These are phyloP conservation scores for Luperina nickerlii DNA, from an alignment of 2,888 invertebrate species.

Conservation along the genomic window DNA sequence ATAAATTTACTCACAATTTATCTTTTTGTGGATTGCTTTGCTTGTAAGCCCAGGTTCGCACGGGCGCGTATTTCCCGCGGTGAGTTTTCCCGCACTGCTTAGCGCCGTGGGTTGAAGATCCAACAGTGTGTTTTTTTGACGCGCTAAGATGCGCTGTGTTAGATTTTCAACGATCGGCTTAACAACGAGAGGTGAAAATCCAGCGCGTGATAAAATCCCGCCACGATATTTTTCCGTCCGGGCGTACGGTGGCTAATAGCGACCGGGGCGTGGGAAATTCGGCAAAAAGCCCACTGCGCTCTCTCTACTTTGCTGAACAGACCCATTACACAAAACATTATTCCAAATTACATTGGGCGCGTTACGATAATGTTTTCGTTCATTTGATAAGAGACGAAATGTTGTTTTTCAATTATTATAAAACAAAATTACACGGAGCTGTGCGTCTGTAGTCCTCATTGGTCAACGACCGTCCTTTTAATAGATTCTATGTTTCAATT, in stretches of 20 bases:
- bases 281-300: conserved; percentile 76
- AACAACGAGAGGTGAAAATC: neutral
- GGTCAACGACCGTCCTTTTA: conserved; percentile 57
- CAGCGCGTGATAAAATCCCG: neutral
- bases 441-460: conserved; percentile 60
- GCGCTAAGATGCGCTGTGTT: neutral
- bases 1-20: conserved; percentile 86
- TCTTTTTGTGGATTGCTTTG: conserved; percentile 86
- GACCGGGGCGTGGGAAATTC: conserved; percentile 70
- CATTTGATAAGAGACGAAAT: conserved; percentile 81
- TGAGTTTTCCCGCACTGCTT: neutral
- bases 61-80: neutral
- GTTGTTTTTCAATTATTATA: conserved; percentile 79
- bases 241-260: conserved; percentile 59
- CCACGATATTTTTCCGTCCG: neutral
- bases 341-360: conserved; percentile 85
- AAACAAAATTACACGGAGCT: conserved; percentile 66
- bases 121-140: neutral
- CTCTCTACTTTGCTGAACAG: conserved; percentile 79
- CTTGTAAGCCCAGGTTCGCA: conserved; percentile 66
- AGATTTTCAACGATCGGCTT: neutral
- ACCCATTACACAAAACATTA: conserved; percentile 86
- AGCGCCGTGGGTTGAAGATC: neutral
- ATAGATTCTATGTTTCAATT: conserved; percentile 61
- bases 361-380: conserved; percentile 84